Evolutionary conservation across 1,140 invertebrate genomes (phyloP), one percentile per base, ranked within the genome.

Genomic region (Trachymyrmex septentrionalis): DNA sequence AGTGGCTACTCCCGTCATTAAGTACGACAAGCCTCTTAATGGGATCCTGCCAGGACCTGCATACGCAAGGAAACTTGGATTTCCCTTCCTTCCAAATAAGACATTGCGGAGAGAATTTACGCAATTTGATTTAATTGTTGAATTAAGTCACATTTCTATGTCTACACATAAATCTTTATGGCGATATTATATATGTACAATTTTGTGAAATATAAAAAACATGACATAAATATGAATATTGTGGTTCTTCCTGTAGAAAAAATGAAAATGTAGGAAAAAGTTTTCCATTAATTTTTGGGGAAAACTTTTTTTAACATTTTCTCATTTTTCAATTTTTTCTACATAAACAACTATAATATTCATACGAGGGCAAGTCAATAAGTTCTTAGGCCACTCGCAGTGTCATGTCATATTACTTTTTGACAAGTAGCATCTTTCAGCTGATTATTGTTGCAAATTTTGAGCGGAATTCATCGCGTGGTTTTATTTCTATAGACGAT

Each of bases 11-110:
- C 55, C 24, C 38, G 55, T 84, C 69, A 72, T 73, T 55, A 34
- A 27, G 69, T 44, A 21, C 69, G 80, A 84, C 80, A 84, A 84
- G 80, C 57, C 71, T 84, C 38, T 75, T 84, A 84, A 84, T 84
- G 80, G 80, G 80, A 84, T 84, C 69, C 55, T 59, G 53, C 66
- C 3, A 61, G 24, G 24, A 61, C 59, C 55, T 84, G 80, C 61
- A 57, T 84, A 44, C 69, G 44, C 55, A 44, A 30, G 69, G 38
- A 24, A 82, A 71, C 64, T 50, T 57, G 55, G 80, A 73, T 75
- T 27, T 75, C 69, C 7, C 14, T n/a, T 48, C 16, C 38, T 61
- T 72, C 2, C 19, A 44, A 48, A 84, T 30, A 71, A 27, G 4
- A 73, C 19, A 59, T 30, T 48, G 44, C 27, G 19, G 19, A 3